Evolutionary conservation across 2,888 invertebrate species (phyloP), one percentile per base, ranked within the genome.

Genomic region (Empis livida): DNA sequence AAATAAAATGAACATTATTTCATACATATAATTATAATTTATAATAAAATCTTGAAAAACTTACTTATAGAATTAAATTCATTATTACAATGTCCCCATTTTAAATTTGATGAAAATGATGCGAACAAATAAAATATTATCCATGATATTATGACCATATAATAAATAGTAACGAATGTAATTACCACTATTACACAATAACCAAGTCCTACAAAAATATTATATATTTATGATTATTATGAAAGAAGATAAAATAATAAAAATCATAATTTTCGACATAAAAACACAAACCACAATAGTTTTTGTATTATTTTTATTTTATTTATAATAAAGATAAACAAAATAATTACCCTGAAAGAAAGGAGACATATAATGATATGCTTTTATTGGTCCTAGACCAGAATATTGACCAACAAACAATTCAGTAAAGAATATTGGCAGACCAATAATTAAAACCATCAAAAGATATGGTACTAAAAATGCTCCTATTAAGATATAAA

Each of bases 71-170:
- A 72, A 58, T 82, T 82, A 58, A 72, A 82, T 1, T 64, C 64
- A 56, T 80, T 78, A 46, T 74, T 69, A 59, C 86, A 87, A 11
- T 74, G 74, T 41, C 81, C 80, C 82, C 84, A 87, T 17, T 75
- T 77, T 44, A 87, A 66, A 42, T 73, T 68, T 1, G 75, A 71
- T 10, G 73, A 70, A 52, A 86, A 76, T 0, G 85, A 84, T 2
- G 80, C 79, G 45, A 81, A 77, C 31, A 80, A 80, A 63, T 86
- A 88, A 63, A 82, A 84, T 16, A 84, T 64, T 0, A 83, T 80
- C 82, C 86, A 87, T 1, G 82, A 76, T 41, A 86, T 82, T 51
- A 87, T 82, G 35, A 86, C 77, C 79, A 85, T 87, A 68, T 86
- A 87, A 63, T 86, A 87, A 54, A 85, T 75, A 15, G 79, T 79